phyloP scores from a whole-genome alignment of 2,797 vertebrate genomes.

The Crocidura indochinensis region DNA sequence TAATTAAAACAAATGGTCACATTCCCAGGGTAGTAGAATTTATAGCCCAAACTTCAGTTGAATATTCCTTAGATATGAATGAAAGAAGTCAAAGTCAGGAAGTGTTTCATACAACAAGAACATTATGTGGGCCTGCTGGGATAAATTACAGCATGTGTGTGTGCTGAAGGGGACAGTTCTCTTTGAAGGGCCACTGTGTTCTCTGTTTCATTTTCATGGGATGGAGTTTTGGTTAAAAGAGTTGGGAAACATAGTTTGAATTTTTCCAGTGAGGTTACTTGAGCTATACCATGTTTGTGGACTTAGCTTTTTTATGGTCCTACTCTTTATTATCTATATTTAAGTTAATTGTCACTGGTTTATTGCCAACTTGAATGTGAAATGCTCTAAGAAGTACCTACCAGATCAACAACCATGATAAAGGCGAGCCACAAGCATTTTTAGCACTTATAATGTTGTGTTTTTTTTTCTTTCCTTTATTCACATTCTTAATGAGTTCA shows the following conservation, averaged over 20 bases:
- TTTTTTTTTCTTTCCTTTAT: conserved; percentile 31
- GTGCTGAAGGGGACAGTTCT: neutral
- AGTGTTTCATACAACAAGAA: conserved; percentile 26
- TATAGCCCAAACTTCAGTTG: neutral
- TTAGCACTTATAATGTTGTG: neutral
- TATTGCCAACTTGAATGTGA: conserved; percentile 38
- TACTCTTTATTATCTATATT: neutral
- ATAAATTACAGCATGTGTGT: conserved; percentile 26
- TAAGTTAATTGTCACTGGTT: conserved; percentile 41
- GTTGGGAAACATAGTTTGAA: conserved; percentile 52
- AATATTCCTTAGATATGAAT: neutral
- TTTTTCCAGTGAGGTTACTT: conserved; percentile 51
- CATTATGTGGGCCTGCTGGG: neutral
- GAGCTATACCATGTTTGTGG: conserved; percentile 41
- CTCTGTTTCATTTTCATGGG: neutral
- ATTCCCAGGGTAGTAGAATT: neutral
- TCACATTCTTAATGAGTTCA: conserved; percentile 27
- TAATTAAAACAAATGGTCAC: neutral
- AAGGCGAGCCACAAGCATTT: neutral
- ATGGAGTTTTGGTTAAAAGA: conserved; percentile 34
- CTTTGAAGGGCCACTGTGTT: neutral
- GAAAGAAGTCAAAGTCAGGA: neutral
- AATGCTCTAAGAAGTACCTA: neutral
- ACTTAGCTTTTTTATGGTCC: conserved; percentile 44
- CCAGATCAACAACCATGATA: neutral